Base-by-base conservation (phyloP, 2,888 invertebrate species). In the Elysia crispata region DNA sequence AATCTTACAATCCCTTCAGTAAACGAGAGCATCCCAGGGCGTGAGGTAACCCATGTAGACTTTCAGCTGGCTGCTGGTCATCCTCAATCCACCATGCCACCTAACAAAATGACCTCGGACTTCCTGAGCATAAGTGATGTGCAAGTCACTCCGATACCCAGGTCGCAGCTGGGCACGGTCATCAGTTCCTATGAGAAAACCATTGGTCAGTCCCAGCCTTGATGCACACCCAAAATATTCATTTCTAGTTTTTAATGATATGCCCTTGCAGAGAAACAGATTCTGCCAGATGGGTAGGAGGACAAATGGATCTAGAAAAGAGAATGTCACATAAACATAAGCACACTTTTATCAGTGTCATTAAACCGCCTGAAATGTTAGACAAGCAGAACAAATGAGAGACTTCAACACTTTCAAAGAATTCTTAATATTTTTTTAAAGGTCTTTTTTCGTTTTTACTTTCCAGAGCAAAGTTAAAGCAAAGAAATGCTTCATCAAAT, bases 171-270 rank as follows among this genome's bases (percentile, higher is more conserved):
- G 8, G 86, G 85, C 15, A 87, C 88, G 31, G 91, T 92, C 66
- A 86, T 91, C 33, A 80, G 87, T 1, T 91, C 91, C 8, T 92
- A 92, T 82, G 89, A 90, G 79, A 92, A 91, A 81, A 90, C 91
- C 41, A 92, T 92, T 77, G 91, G 91, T 91, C 77, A 70, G 25
- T 28, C 23, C 11, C 5, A 41, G 11, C 11, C 41, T 11, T 41
- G 11, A 41, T 6, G 41, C 41, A 41, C 11, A 6, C 41, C 11
- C 11, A 41, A 6, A 41, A 41, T 41, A 41, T 41, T 41, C 3
- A 11, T 41, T 41, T 6, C 41, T n/a, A n/a, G 41, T 41, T 41
- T 41, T 41, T 41, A 41, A 6, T 3, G 3, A 3, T 41, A 3
- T 41, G 41, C 41, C 41, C 11, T 41, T n/a, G n/a, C 41, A 41